A percentile compares a stretch with the other conserved stretches of the same genome.
These are phyloP conservation scores for Cheilosia soror DNA, from an alignment of 2,888 invertebrate species.

Conservation along the genomic window DNA sequence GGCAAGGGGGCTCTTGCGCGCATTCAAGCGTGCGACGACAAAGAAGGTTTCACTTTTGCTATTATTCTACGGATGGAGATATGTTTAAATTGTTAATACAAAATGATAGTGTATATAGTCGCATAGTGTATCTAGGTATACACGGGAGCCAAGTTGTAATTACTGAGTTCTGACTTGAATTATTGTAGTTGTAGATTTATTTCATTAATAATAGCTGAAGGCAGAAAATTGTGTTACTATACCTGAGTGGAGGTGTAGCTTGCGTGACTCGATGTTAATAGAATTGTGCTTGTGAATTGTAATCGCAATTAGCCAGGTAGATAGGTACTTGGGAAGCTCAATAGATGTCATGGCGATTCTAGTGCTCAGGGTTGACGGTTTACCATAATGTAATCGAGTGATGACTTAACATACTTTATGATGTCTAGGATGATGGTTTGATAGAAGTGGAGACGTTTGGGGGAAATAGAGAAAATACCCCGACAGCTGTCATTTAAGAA, in stretches of 20 bases:
- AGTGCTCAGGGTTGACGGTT: background rate
- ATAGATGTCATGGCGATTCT: background rate
- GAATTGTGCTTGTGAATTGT: conserved; percentile 42
- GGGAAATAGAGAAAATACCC: too few relatives aligned
- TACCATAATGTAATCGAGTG: background rate
- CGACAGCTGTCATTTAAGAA: too few relatives aligned
- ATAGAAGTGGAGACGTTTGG: too few relatives aligned
- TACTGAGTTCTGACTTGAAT: conserved; percentile 54
- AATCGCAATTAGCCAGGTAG: conserved; percentile 35
- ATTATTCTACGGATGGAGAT: conserved; percentile 39
- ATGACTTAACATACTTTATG: background rate
- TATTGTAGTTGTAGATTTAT: conserved; percentile 61
- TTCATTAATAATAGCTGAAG: conserved; percentile 63
- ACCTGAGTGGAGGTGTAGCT: conserved; percentile 42
- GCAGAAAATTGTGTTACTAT: background rate
- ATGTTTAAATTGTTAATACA: background rate
- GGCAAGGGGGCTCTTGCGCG: conserved; percentile 10
- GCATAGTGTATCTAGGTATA: background rate
- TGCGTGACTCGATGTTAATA: conserved; percentile 60
- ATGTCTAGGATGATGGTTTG: background rate
- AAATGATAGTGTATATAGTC: conserved; percentile 35
- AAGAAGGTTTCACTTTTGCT: conserved; percentile 68
- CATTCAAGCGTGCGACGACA: conserved; percentile 55
- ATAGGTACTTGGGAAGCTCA: background rate
- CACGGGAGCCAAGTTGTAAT: conserved; percentile 62